A percentile compares a stretch with the other conserved stretches of the same genome.
These are phyloP conservation scores for Pristiophorus japonicus DNA, from an alignment of 2,113 vertebrate species.

Conservation along the genomic window DNA sequence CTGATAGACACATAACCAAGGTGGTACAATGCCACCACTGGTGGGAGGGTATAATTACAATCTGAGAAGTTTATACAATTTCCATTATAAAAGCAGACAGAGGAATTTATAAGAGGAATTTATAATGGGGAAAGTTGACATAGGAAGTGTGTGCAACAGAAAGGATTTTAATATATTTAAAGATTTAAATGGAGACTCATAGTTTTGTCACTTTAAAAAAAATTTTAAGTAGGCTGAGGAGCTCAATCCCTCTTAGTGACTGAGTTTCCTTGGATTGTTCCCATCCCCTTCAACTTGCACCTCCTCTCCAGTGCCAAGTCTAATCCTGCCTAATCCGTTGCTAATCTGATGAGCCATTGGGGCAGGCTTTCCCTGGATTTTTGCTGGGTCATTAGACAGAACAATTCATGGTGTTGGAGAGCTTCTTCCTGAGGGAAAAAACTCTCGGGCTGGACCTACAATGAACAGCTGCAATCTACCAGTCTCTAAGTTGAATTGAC, in stretches of 20 bases:
- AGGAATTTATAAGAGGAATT: neutral
- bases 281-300: neutral
- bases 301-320: neutral
- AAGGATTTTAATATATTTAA: neutral
- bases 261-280: neutral
- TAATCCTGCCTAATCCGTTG: too few relatives aligned
- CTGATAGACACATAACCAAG: neutral
- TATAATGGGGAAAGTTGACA: too few relatives aligned
- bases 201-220: neutral
- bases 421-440: too few relatives aligned
- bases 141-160: neutral
- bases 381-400: too few relatives aligned
- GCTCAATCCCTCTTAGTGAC: neutral
- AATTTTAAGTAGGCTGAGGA: neutral
- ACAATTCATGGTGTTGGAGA: too few relatives aligned
- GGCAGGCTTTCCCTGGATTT: too few relatives aligned
- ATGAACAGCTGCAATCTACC: too few relatives aligned
- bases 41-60: neutral
- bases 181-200: neutral
- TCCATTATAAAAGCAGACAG: neutral
- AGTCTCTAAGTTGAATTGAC: too few relatives aligned
- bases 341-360: too few relatives aligned
- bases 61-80: neutral
- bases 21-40: neutral
- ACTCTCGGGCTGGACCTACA: too few relatives aligned